These are phyloP conservation scores for Dynastes grantii DNA, from an alignment of 2,888 invertebrate species.

Conservation along the genomic window DNA sequence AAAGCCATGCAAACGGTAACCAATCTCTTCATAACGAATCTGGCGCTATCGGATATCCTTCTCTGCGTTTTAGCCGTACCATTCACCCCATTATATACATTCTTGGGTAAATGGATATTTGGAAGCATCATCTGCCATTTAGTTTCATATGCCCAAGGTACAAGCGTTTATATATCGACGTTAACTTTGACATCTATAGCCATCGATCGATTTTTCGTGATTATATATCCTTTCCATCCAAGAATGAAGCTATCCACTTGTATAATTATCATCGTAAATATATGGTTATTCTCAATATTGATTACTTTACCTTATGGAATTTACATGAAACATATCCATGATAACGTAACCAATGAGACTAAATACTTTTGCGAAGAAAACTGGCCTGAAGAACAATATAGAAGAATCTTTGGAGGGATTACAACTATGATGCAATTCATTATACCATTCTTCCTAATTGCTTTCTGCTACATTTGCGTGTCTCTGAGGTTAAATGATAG, in stretches of 20 bases:
- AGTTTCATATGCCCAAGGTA: conserved; percentile 94
- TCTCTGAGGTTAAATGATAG: conserved; percentile 90
- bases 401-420: conserved; percentile 87
- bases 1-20: conserved; percentile 98
- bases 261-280: conserved; percentile 86
- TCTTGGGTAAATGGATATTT: conserved; percentile 94
- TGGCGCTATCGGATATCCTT: conserved; percentile 95
- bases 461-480: conserved; percentile 94
- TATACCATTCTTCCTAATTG: conserved; percentile 94
- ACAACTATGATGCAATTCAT: conserved; percentile 95
- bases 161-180: conserved; percentile 97
- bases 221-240: conserved; percentile 95
- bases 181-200: conserved; percentile 97
- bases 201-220: conserved; percentile 97
- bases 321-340: conserved; percentile 79
- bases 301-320: conserved; percentile 94
- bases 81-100: conserved; percentile 96
- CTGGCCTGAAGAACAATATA: conserved; percentile 90
- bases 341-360: conserved; percentile 59
- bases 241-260: conserved; percentile 93
- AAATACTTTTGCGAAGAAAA: conserved; percentile 85
- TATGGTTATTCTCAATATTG: conserved; percentile 92
- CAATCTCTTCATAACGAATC: conserved; percentile 96
- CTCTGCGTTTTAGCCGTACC: conserved; percentile 95
- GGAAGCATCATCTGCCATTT: conserved; percentile 92